Conservation (phyloP, 2,888 invertebrate genomes). For the Troglohyphantes excavatus region DNA sequence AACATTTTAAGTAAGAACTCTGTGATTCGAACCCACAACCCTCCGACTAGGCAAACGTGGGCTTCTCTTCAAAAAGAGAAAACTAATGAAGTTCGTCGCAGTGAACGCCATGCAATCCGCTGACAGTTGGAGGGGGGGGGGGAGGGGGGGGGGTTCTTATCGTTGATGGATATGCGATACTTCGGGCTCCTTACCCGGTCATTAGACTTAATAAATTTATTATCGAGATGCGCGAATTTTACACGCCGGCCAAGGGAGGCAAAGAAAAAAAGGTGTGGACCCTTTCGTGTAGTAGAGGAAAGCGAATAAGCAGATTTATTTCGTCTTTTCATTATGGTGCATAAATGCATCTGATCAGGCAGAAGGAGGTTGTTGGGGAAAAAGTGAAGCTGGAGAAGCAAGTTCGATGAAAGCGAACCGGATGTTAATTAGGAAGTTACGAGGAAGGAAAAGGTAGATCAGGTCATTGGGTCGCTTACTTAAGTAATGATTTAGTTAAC, state of each 20-base stretch:
- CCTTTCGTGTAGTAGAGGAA: background rate
- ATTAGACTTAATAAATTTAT: slow-evolving; percentile 79
- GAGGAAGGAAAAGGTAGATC: slow-evolving; percentile 12
- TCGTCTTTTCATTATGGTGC: slow-evolving; percentile 18
- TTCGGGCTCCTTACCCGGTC: slow-evolving; percentile 67
- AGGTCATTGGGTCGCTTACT: background rate
- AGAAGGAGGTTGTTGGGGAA: background rate
- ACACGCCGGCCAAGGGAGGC: slow-evolving; percentile 10
- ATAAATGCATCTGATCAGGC: slow-evolving; percentile 46
- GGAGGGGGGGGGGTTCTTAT: slow-evolving; percentile 20
- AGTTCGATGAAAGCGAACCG: slow-evolving; percentile 47
- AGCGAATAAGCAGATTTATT: slow-evolving; percentile 29
- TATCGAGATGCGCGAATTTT: slow-evolving; percentile 38
- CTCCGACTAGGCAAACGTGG: too few species aligned
- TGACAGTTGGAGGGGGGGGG: slow-evolving; percentile 51
- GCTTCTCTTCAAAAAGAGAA: too few species aligned
- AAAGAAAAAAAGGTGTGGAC: background rate
- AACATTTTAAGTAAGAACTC: too few species aligned
- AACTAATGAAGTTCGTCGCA: slow-evolving; percentile 17
- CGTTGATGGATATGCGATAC: slow-evolving; percentile 48
- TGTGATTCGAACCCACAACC: too few species aligned
- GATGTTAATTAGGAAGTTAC: slow-evolving; percentile 45
- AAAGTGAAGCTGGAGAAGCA: background rate
- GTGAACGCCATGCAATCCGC: slow-evolving; percentile 12
- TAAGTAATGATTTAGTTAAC: too few species aligned